Percentiles rank a stretch among this genome's conserved stretches.
These are phyloP conservation scores for Halcyon senegalensis DNA, from an alignment of 2,113 vertebrate genomes.

Conservation along the genomic window DNA sequence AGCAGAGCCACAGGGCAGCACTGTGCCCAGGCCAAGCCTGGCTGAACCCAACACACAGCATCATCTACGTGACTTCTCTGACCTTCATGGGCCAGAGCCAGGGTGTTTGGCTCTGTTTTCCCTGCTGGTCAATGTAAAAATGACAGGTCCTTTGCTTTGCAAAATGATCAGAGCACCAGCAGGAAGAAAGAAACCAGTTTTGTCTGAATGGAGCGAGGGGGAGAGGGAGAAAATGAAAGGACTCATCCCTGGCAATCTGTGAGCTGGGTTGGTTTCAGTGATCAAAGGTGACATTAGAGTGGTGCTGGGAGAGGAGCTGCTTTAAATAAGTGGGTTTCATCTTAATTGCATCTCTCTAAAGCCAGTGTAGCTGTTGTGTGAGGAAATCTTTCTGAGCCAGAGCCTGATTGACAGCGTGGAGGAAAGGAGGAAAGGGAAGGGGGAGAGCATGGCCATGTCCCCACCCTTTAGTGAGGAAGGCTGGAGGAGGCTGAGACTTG, in stretches of 20 bases:
- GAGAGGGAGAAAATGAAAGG: slow-evolving; percentile 24
- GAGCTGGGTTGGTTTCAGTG: slow-evolving; percentile 15
- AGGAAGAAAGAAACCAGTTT: slow-evolving; percentile 2
- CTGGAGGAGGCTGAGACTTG: neutral
- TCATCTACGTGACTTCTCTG: neutral
- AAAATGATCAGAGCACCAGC: neutral
- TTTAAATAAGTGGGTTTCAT: slow-evolving; percentile 54
- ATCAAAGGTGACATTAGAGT: slow-evolving; percentile 48
- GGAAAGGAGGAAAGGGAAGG: neutral
- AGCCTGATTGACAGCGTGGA: neutral
- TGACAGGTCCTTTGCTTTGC: neutral
- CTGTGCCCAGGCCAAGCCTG: neutral
- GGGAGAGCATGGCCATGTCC: neutral
- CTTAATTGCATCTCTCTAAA: slow-evolving; percentile 51
- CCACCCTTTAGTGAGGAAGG: neutral
- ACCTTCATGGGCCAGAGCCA: neutral
- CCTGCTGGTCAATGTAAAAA: neutral
- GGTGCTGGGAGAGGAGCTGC: neutral
- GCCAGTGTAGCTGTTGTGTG: neutral
- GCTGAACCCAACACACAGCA: neutral
- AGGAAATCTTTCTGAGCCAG: neutral
- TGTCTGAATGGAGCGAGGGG: neutral
- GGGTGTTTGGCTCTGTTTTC: neutral
- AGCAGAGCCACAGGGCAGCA: neutral
- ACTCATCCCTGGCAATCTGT: neutral